Conservation (phyloP, 1,140 invertebrate genomes). For the Papilio polytes region DNA sequence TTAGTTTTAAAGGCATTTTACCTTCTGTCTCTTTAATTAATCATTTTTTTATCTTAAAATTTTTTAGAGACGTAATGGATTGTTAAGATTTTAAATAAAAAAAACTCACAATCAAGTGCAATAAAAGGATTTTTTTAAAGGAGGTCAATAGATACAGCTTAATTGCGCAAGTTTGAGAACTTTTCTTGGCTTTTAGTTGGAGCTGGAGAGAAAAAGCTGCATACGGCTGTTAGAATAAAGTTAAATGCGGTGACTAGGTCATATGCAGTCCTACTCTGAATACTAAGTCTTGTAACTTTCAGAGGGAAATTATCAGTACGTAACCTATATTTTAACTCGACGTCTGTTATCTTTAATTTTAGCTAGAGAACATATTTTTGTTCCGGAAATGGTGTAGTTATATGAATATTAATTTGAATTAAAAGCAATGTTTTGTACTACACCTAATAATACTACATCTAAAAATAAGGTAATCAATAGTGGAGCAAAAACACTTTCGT, state of each 20-base stretch:
- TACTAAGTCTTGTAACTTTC: constrained; percentile 32
- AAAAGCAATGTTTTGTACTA: background rate
- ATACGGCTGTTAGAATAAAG: constrained; percentile 31
- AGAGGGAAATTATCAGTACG: constrained; percentile 20
- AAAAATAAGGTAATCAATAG: no score
- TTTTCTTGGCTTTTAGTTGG: constrained; percentile 29
- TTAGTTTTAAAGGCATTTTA: no score
- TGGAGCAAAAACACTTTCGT: no score
- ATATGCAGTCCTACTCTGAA: constrained; percentile 26
- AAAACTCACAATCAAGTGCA: background rate
- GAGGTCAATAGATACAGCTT: constrained; percentile 24
- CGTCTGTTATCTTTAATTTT: background rate
- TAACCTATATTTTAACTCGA: constrained; percentile 27
- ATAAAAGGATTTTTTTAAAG: background rate
- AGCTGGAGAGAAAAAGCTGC: constrained; percentile 27
- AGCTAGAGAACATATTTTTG: background rate
- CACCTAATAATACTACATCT: no score
- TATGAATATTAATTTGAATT: background rate
- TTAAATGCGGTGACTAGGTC: constrained; percentile 29
- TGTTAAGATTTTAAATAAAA: background rate
- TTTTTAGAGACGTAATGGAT: no score
- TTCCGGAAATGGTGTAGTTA: background rate
- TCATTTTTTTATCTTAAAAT: no score
- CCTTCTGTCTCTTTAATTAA: no score
- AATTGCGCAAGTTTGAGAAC: constrained; percentile 8